Evolutionary conservation across 2,113 vertebrate genomes (phyloP).

Genomic region (Tapirus terrestris): DNA sequence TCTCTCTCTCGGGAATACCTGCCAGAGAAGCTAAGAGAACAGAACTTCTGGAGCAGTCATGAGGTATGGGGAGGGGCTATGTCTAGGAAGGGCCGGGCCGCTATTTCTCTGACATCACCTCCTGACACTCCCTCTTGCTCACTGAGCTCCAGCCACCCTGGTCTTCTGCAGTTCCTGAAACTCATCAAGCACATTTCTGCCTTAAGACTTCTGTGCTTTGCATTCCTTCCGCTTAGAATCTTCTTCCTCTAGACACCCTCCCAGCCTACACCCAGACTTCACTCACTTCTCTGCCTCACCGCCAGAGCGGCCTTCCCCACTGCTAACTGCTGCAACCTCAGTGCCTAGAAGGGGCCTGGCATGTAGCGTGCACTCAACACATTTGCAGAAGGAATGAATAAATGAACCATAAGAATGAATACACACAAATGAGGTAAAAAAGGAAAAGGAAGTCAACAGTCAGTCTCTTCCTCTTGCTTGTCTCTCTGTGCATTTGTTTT

Average conservation of each 20-base stretch:
- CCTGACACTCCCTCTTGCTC: background rate
- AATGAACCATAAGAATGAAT: background rate
- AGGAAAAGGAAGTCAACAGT: background rate
- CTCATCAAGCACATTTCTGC: background rate
- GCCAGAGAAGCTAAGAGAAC: background rate
- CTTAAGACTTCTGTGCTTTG: background rate
- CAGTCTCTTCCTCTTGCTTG: background rate
- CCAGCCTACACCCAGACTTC: background rate
- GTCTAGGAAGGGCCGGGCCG: background rate
- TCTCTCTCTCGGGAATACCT: background rate
- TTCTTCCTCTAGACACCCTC: background rate
- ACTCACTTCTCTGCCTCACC: no score
- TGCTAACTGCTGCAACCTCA: background rate
- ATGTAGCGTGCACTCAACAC: fast-evolving
- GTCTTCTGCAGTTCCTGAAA: background rate
- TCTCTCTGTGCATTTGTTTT: background rate
- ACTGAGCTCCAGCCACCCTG: background rate
- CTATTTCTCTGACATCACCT: no score
- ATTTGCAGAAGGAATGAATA: background rate
- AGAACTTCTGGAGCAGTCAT: background rate
- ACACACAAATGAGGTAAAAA: background rate
- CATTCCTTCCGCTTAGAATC: background rate
- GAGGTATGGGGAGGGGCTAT: background rate
- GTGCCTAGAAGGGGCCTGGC: background rate
- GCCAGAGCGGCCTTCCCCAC: background rate